Conservation (phyloP, 2,888 invertebrate species). For the Melipona bicolor region DNA sequence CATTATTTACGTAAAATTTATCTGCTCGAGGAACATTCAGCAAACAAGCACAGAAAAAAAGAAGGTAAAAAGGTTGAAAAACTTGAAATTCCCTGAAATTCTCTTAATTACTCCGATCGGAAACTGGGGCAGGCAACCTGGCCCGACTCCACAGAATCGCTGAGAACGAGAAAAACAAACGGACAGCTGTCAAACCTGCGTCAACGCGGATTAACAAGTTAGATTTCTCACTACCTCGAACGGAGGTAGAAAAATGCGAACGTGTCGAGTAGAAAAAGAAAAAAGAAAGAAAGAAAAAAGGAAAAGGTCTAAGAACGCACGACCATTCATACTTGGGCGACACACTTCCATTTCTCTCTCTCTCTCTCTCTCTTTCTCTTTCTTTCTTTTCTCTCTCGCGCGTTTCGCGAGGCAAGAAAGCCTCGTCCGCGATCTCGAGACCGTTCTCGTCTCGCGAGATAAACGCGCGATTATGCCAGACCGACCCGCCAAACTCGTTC, state of each 20-base stretch:
- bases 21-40: too few species aligned
- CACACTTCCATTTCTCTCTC: constrained; percentile 45
- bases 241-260: background rate
- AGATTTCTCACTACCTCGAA: constrained; percentile 2
- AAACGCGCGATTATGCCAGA: constrained; percentile 68
- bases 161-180: background rate
- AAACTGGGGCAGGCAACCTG: background rate
- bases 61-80: background rate
- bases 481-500: constrained; percentile 78
- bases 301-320: background rate
- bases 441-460: constrained; percentile 48
- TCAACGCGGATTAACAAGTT: constrained; percentile 28
- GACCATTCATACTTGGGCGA: constrained; percentile 60
- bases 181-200: constrained; percentile 35
- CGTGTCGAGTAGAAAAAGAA: background rate
- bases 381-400: background rate
- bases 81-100: background rate
- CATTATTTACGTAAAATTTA: too few species aligned
- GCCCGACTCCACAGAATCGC: background rate
- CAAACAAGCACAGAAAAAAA: background rate
- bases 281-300: too few species aligned
- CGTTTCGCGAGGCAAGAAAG: background rate
- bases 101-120: background rate
- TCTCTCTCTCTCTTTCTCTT: background rate
- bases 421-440: constrained; percentile 23